A percentile compares a stretch with the other conserved stretches of the same genome.
Conservation (phyloP, 2,888 invertebrate genomes). For the Plebejus argus region DNA sequence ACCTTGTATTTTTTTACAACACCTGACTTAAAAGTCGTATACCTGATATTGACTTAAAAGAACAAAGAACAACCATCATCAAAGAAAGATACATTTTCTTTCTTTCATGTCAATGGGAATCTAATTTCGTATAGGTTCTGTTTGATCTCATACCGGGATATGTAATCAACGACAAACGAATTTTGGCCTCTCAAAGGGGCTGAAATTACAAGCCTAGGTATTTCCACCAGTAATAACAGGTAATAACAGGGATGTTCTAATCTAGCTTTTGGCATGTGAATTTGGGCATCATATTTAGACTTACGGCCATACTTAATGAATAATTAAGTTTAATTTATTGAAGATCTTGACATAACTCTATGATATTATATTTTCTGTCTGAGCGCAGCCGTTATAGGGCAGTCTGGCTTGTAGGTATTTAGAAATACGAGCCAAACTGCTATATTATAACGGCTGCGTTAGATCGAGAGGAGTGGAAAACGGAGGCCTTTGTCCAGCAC, state of each 20-base stretch:
- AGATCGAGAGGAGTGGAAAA: no score
- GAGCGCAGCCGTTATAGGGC: no score
- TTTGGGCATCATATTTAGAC: background rate
- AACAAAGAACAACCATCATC: background rate
- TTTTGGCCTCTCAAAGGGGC: slow-evolving; percentile 8
- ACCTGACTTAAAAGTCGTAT: no score
- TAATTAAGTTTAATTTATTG: no score
- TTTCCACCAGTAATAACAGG: background rate
- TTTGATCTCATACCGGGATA: slow-evolving; percentile 19
- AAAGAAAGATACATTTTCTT: slow-evolving; percentile 12
- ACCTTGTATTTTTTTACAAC: no score
- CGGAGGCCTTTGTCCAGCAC: no score
- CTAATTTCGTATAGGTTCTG: slow-evolving; percentile 4
- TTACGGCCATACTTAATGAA: no score
- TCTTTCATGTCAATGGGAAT: slow-evolving; percentile 8
- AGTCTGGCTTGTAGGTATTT: no score
- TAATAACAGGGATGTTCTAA: background rate
- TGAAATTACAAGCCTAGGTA: slow-evolving; percentile 14
- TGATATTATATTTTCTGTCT: no score
- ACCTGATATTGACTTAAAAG: background rate
- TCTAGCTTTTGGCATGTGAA: background rate
- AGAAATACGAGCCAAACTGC: no score
- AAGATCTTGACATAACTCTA: no score
- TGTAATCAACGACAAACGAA: slow-evolving; percentile 28
- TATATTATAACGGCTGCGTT: no score